Conservation (phyloP, 2,888 invertebrate species). For the Odontocerum albicorne region DNA sequence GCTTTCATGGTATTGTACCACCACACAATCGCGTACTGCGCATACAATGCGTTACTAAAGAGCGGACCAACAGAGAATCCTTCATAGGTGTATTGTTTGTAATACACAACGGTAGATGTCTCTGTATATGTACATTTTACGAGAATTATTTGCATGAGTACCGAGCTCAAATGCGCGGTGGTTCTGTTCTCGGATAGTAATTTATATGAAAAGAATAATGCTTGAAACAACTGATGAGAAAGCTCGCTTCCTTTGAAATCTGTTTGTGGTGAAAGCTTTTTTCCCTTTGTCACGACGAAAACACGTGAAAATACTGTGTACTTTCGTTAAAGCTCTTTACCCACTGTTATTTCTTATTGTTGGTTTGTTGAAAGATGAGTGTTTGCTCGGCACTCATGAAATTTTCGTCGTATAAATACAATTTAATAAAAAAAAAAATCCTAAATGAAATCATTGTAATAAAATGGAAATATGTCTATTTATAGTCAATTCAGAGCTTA, state of each 20-base stretch:
- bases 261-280: conserved; percentile 32
- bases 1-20: conserved; percentile 29
- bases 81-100: conserved; percentile 28
- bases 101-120: conserved; percentile 28
- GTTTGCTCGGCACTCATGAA: conserved; percentile 5
- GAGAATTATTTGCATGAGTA: conserved; percentile 25
- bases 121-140: conserved; percentile 17
- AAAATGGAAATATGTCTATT: too few relatives aligned
- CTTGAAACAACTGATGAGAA: conserved; percentile 35
- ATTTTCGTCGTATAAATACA: too few relatives aligned
- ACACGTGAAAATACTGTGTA: conserved; percentile 33
- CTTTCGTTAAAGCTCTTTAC: conserved; percentile 8
- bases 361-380: conserved; percentile 9
- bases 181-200: conserved; percentile 34
- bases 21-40: conserved; percentile 28
- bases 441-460: too few relatives aligned
- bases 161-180: conserved; percentile 27
- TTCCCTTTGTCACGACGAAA: conserved; percentile 30
- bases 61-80: conserved; percentile 19
- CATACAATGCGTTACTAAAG: conserved; percentile 28
- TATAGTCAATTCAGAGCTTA: too few relatives aligned
- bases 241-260: conserved; percentile 32
- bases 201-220: conserved; percentile 36
- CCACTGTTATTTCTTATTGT: conserved; percentile 18
- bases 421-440: too few relatives aligned